phyloP scores from a whole-genome alignment of 2,888 invertebrate species.

The Oscheius sp. region DNA sequence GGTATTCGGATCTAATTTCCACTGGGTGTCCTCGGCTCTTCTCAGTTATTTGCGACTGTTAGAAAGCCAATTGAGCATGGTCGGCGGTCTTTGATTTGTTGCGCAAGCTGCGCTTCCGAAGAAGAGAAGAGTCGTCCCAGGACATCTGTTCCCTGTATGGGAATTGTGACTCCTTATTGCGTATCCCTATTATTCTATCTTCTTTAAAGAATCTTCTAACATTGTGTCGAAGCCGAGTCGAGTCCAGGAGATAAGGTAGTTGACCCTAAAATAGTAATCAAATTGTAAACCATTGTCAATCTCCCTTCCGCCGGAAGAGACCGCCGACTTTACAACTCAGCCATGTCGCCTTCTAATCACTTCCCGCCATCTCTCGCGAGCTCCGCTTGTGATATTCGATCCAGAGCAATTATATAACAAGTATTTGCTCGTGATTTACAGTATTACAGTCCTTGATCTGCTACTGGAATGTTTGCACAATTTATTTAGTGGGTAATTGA shows the following conservation, averaged over 20 bases:
- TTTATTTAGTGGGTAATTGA: slow-evolving; percentile 14
- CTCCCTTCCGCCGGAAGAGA: background rate
- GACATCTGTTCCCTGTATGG: slow-evolving; percentile 1
- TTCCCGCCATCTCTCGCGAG: background rate
- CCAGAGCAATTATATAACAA: slow-evolving; percentile 29
- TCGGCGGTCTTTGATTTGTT: slow-evolving; percentile 24
- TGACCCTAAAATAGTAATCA: background rate
- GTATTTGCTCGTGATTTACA: slow-evolving; percentile 31
- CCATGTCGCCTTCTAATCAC: too few relatives aligned
- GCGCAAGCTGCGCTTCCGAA: slow-evolving; percentile 21
- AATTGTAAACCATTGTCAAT: background rate
- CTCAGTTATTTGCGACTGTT: background rate
- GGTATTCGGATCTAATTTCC: too few relatives aligned
- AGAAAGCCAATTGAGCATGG: slow-evolving; percentile 28
- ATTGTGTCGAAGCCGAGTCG: background rate
- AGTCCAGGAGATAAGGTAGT: background rate
- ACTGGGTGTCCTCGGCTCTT: background rate
- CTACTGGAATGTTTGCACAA: slow-evolving; percentile 20
- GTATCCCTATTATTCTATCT: too few relatives aligned
- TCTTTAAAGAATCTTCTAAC: too few relatives aligned
- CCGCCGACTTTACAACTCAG: background rate
- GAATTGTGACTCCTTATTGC: background rate
- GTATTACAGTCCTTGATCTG: background rate
- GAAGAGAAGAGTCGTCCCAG: background rate
- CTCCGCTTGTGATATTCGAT: slow-evolving; percentile 2